A percentile compares a stretch with the other conserved stretches of the same genome.
Conservation (phyloP, 2,888 invertebrate genomes). For the Platycheirus albimanus region DNA sequence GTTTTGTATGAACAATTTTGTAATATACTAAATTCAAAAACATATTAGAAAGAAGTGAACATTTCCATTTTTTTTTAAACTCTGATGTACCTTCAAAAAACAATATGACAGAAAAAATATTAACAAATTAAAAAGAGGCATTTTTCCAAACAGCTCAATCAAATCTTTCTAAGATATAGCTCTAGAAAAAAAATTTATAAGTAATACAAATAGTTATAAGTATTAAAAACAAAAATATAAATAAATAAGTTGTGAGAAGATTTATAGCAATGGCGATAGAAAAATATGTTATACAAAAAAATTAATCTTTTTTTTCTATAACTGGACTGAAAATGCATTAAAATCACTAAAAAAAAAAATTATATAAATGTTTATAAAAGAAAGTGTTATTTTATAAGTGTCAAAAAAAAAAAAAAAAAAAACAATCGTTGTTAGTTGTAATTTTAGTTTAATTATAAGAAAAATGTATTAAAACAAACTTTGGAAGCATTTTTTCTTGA, state of each 20-base stretch:
- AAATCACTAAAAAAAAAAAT: constrained; percentile 48
- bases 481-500: too few species aligned
- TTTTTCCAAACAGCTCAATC: too few species aligned
- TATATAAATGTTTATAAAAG: neutral
- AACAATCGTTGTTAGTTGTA: neutral
- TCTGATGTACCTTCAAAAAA: constrained; percentile 9
- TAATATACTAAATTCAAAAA: neutral
- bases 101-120: too few species aligned
- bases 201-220: neutral
- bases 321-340: constrained; percentile 65
- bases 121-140: too few species aligned
- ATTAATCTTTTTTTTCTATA: constrained; percentile 50
- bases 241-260: constrained; percentile 1
- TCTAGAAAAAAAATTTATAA: neutral
- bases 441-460: too few species aligned
- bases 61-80: neutral
- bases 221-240: neutral
- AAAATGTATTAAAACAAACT: too few species aligned
- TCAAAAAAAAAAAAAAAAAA: neutral
- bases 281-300: constrained; percentile 36
- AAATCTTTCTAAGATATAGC: too few species aligned
- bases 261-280: neutral
- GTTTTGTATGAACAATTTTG: neutral
- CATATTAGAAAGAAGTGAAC: neutral
- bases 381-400: constrained; percentile 48